A percentile compares a stretch with the other conserved stretches of the same genome.
phyloP scores from a whole-genome alignment of 2,888 invertebrate species.

The Microplitis manilae region DNA sequence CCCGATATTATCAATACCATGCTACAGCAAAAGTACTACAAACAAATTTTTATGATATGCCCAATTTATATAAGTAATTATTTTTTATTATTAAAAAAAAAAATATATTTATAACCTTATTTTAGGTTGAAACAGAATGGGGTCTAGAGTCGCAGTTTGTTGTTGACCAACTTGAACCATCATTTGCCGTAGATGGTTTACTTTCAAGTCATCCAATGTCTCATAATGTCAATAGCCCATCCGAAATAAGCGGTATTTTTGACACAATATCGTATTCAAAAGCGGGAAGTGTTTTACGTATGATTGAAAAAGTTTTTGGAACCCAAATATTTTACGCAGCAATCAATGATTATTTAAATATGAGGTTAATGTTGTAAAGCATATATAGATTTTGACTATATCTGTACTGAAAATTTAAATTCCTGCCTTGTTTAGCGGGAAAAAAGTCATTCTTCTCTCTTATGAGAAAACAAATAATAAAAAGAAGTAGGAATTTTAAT shows the following conservation, averaged over 20 bases:
- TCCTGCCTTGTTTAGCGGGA: too few species aligned
- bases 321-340: conserved; percentile 73
- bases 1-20: conserved; percentile 73
- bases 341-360: conserved; percentile 74
- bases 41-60: background rate
- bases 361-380: conserved; percentile 70
- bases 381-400: background rate
- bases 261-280: conserved; percentile 81
- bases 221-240: conserved; percentile 73
- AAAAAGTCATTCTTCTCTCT: too few species aligned
- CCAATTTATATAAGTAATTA: too few species aligned
- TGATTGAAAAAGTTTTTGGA: conserved; percentile 79
- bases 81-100: background rate
- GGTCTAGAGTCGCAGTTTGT: conserved; percentile 81
- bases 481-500: too few species aligned
- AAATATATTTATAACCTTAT: background rate
- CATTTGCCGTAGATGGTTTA: conserved; percentile 77
- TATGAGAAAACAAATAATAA: too few species aligned
- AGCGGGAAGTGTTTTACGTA: conserved; percentile 77
- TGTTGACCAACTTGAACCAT: conserved; percentile 78
- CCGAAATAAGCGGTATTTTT: conserved; percentile 77
- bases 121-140: conserved; percentile 77
- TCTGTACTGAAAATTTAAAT: too few species aligned
- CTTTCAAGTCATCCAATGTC: conserved; percentile 76
- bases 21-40: conserved; percentile 62